Evolutionary conservation across 2,797 vertebrate genomes (phyloP).

Genomic region (Artibeus jamaicensis): DNA sequence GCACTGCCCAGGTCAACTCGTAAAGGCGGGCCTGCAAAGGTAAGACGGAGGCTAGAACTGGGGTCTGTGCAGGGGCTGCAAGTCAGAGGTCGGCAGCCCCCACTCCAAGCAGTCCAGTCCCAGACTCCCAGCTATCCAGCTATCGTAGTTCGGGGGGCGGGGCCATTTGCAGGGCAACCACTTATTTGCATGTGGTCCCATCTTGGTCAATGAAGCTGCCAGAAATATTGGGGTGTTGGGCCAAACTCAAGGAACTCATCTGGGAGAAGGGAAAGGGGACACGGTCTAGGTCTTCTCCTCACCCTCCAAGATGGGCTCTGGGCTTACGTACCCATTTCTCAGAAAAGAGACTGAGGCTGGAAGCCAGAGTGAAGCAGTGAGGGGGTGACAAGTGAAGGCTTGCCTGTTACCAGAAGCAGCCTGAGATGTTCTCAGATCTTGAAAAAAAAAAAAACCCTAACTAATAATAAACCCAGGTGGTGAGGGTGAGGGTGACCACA

Average conservation of each 20-base stretch:
- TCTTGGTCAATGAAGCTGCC: background rate
- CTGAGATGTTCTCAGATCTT: background rate
- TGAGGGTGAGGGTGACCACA: background rate
- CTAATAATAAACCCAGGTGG: background rate
- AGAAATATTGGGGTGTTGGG: background rate
- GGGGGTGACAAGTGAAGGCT: background rate
- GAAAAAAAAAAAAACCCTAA: background rate
- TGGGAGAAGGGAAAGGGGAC: too few species aligned
- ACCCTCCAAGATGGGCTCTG: accelerated
- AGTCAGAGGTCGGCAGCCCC: background rate
- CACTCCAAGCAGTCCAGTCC: too few species aligned
- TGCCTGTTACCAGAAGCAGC: background rate
- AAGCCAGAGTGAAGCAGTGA: background rate
- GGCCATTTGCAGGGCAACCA: background rate
- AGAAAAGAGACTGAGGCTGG: background rate
- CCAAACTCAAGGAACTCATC: background rate
- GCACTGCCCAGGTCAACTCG: accelerated
- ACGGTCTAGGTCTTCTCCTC: background rate
- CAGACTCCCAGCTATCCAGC: background rate
- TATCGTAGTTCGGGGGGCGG: accelerated
- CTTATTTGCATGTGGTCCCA: background rate
- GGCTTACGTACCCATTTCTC: background rate
- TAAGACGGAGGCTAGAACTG: background rate
- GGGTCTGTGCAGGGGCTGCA: background rate
- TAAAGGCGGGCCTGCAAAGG: background rate